phyloP scores from a whole-genome alignment of 2,888 invertebrate genomes.

The Lycia hirtaria region DNA sequence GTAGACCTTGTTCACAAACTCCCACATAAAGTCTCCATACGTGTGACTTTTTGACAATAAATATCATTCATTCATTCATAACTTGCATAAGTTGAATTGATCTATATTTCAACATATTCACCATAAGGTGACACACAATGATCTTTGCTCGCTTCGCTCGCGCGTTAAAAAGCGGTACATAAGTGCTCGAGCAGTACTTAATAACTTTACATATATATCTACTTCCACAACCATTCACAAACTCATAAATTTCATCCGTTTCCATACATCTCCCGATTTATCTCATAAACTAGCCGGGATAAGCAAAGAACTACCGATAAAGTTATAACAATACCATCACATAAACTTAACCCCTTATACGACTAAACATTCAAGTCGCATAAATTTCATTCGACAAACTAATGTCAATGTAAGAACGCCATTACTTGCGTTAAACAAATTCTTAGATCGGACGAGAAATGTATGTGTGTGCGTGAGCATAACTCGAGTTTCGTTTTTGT shows the following conservation, averaged over 20 bases:
- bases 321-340: constrained; percentile 66
- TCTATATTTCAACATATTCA: too few species aligned
- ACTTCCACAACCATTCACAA: constrained; percentile 14
- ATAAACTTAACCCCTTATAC: constrained; percentile 83
- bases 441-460: constrained; percentile 57
- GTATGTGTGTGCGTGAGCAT: constrained; percentile 43
- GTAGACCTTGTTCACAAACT: too few species aligned
- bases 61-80: too few species aligned
- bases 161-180: background rate
- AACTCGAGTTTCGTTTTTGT: constrained; percentile 44
- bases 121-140: too few species aligned
- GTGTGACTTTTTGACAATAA: too few species aligned
- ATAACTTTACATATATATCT: constrained; percentile 28
- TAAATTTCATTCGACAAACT: constrained; percentile 84
- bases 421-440: constrained; percentile 82
- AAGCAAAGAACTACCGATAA: constrained; percentile 57
- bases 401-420: constrained; percentile 84
- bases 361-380: constrained; percentile 82
- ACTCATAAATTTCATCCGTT: constrained; percentile 40
- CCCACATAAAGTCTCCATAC: too few species aligned
- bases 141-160: too few species aligned
- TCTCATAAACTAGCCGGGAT: constrained; percentile 54
- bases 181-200: background rate
- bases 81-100: too few species aligned
- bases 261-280: constrained; percentile 58